Base-by-base conservation (phyloP, 2,888 invertebrate species). In the Hesperia comma region DNA sequence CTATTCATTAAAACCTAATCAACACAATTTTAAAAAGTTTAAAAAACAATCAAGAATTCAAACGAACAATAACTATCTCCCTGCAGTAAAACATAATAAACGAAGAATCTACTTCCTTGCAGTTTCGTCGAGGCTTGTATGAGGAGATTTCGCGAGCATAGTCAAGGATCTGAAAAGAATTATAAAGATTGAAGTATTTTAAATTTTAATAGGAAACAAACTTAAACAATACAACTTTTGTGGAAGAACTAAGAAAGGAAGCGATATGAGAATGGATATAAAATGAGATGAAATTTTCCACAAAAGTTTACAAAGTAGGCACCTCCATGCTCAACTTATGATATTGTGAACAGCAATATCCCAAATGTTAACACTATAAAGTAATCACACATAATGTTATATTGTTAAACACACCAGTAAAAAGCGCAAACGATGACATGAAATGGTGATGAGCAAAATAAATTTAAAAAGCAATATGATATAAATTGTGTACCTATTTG, bases 401-500 rank as follows among this genome's bases (percentile, higher is more conserved):
- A 51, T 26, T 19, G 0, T 49, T 19, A 19, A 49, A 49, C 17
- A 19, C 49, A 49, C 49, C 1, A 3, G 41, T 26, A 58, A 41
- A 10, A 66, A 60, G 60, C 60, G 17, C 54, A 26, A 46, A 55
- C 10, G 33, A 61, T 55, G 60, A 46, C 15, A 32, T 12, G 10
- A 57, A 51, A 61, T 67, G 54, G 70, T 76, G 69, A 79, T 71
- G 70, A 78, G 75, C 85, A 86, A 86, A 87, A 82, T 72, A 21
- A 80, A 78, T 78, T 58, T 69, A 85, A 77, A 68, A 90, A 90
- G 89, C 88, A 79, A 79, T 84, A 87, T 78, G 80, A 80, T 87
- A 83, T 79, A 85, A 87, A 74, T 76, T 78, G 81, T 90, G 89
- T 92, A 92, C 92, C 92, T 92, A 92, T 90, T 92, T 87, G 83